phyloP scores from a whole-genome alignment of 1,140 invertebrate species.

The Globodera ellingtonae region DNA sequence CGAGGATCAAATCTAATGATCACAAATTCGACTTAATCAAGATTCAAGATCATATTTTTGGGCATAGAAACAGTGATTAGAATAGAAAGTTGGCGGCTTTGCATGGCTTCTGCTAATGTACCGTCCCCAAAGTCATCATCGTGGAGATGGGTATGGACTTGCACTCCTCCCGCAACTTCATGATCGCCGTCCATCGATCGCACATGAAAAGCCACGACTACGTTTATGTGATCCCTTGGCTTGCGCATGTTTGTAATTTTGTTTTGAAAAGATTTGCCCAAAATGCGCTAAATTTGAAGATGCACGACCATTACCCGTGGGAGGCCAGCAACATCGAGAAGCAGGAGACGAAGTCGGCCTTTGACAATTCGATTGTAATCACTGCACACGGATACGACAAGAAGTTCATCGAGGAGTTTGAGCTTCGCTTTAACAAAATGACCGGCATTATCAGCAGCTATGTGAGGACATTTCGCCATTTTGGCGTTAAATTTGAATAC shows the following conservation, averaged over 20 bases:
- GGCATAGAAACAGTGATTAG: not conserved
- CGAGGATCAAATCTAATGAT: too few relatives aligned
- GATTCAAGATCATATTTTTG: too few relatives aligned
- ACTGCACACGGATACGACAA: slow-evolving; percentile 64
- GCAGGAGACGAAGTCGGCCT: slow-evolving; percentile 56
- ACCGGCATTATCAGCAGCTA: slow-evolving; percentile 62
- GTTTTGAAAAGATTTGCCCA: not conserved
- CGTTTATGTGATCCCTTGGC: slow-evolving; percentile 63
- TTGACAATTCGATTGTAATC: slow-evolving; percentile 62
- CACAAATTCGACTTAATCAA: too few relatives aligned
- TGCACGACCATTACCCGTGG: slow-evolving; percentile 64
- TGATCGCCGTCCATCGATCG: slow-evolving; percentile 55
- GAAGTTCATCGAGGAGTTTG: slow-evolving; percentile 64
- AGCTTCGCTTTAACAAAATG: slow-evolving; percentile 54
- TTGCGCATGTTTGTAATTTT: slow-evolving; percentile 56
- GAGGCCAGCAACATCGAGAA: slow-evolving; percentile 63
- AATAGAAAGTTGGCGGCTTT: too few relatives aligned
- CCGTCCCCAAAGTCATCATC: slow-evolving; percentile 38
- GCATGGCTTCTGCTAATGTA: too few relatives aligned
- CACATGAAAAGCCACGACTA: slow-evolving; percentile 60
- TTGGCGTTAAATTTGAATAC: not conserved
- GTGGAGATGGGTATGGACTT: slow-evolving; percentile 63
- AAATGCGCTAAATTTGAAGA: slow-evolving; percentile 33
- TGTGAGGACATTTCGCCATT: slow-evolving; percentile 35
- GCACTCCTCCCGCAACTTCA: slow-evolving; percentile 55